phyloP scores from a whole-genome alignment of 2,113 vertebrate species.

The Daboia siamensis region DNA sequence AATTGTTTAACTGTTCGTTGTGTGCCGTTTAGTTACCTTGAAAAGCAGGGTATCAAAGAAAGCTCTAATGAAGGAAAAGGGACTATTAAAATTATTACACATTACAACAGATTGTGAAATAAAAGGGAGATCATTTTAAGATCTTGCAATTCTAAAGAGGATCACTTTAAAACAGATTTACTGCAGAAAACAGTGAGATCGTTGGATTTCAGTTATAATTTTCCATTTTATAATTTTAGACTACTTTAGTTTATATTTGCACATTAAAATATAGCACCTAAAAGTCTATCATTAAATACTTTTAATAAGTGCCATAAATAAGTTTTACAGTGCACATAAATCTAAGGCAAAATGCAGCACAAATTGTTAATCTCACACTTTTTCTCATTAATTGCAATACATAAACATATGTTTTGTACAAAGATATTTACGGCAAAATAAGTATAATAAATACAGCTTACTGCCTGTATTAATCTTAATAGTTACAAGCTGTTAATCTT shows the following conservation, averaged over 20 bases:
- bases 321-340: slow-evolving; percentile 90
- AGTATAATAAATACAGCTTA: slow-evolving; percentile 98
- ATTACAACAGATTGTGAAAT: slow-evolving; percentile 74
- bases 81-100: slow-evolving; percentile 72
- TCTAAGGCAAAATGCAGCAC: slow-evolving; percentile 94
- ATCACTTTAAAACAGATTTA: slow-evolving; percentile 90
- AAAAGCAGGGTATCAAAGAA: slow-evolving; percentile 70
- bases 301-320: slow-evolving; percentile 98
- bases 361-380: slow-evolving; percentile 97
- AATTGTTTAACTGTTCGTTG: slow-evolving; percentile 60
- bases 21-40: slow-evolving; percentile 67
- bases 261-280: slow-evolving; percentile 96
- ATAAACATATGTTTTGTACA: slow-evolving; percentile 96
- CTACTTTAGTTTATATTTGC: slow-evolving; percentile 88
- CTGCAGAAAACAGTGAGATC: slow-evolving; percentile 90
- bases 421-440: slow-evolving; percentile 93
- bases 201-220: slow-evolving; percentile 91
- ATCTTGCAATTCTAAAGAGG: slow-evolving; percentile 73
- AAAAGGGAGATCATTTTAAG: slow-evolving; percentile 79
- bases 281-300: slow-evolving; percentile 97
- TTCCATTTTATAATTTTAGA: slow-evolving; percentile 88
- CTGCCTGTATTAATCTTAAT: slow-evolving; percentile 90
- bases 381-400: slow-evolving; percentile 93
- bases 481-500: slow-evolving; percentile 99
- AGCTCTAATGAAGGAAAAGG: slow-evolving; percentile 70